Evolutionary conservation across 2,113 vertebrate species (phyloP).

Genomic region (Litocranius walleri): DNA sequence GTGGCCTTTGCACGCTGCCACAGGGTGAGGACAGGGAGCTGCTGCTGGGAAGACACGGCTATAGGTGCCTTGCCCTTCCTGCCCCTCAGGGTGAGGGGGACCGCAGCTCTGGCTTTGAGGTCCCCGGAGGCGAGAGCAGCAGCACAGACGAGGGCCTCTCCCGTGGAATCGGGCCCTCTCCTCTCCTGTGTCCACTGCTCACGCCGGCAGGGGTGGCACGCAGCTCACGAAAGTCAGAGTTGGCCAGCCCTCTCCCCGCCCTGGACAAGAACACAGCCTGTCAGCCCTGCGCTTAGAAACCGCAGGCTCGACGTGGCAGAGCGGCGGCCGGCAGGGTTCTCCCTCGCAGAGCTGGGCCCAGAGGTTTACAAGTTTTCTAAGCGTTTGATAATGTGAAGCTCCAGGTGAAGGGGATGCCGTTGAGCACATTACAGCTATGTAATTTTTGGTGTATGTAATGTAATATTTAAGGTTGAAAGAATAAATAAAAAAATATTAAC

Average conservation of each 20-base stretch:
- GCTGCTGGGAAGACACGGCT: background rate
- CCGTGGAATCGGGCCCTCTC: background rate
- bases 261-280: fast-evolving
- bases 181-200: background rate
- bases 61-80: constrained; percentile 46
- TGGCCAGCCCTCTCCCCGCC: background rate
- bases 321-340: background rate
- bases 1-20: background rate
- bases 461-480: constrained; percentile 86
- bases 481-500: constrained; percentile 75
- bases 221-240: background rate
- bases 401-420: constrained; percentile 75
- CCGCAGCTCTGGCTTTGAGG: background rate
- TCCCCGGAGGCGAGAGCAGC: background rate
- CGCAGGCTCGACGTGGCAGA: background rate
- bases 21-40: background rate
- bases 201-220: background rate
- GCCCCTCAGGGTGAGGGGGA: background rate
- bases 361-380: constrained; percentile 85
- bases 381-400: constrained; percentile 90
- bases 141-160: background rate
- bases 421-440: constrained; percentile 84
- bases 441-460: constrained; percentile 87
- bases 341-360: constrained; percentile 56
- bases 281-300: background rate